Evolutionary conservation across 2,888 invertebrate genomes (phyloP), one percentile per base, ranked within the genome.

Genomic region (Charanyca ferruginea): DNA sequence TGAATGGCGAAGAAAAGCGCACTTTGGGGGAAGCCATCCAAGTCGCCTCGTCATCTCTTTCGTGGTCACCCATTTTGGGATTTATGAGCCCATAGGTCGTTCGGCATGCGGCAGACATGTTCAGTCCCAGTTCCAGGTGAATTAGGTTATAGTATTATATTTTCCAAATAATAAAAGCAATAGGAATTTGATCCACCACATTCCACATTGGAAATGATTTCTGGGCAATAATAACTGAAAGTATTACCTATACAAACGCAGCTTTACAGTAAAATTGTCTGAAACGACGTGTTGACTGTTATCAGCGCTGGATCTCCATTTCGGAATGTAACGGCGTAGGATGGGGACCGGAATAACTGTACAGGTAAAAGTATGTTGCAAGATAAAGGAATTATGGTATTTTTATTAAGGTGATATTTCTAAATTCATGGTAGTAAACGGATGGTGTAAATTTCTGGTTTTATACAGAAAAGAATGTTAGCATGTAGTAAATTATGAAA

Each of bases 201-300:
- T 8, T n/a, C n/a, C 4, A 16, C 2, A 3, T 3, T 3, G 13
- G 13, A 11, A 35, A 13, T 16, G 13, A 16, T 38, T 38, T 16
- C 38, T 9, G 4, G 13, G 16, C 38, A 38, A 38, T 38, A 16
- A 38, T 38, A 9, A 16, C 38, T 38, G 16, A 16, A 38, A 16
- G 16, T 16, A 38, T 38, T 16, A 3, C 16, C 35, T 13, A 4
- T 25, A n/a, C n/a, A 8, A 23, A 23, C 7, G 7, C 7, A 18
- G 35, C 38, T 20, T 44, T 28, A 47, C 11, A 47, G n/a, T 44
- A 16, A 61, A 76, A 64, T 60, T n/a, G 23, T 55, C 32, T 59
- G 22, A 52, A 62, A 38, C 55, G 53, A 71, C 38, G 54, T 58
- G 66, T 62, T 44, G 42, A 54, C 23, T 59, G 47, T 32, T 58